A percentile compares a stretch with the other conserved stretches of the same genome.
These are phyloP conservation scores for Syngnathus scovelli DNA, from an alignment of 2,113 vertebrate species.

Conservation along the genomic window DNA sequence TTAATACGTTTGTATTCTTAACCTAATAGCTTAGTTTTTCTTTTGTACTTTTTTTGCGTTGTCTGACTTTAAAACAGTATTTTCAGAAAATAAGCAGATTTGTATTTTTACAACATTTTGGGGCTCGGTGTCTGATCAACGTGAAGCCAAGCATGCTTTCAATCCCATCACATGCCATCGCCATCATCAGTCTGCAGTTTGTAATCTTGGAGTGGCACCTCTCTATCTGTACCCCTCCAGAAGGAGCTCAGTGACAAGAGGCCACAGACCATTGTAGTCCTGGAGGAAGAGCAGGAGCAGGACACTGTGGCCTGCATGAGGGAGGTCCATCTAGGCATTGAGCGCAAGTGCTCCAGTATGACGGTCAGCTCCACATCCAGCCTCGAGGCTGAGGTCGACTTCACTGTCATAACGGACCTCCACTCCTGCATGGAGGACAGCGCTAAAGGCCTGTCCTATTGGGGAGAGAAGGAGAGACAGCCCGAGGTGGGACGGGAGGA, in stretches of 20 bases:
- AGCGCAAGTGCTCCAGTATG: slow-evolving; percentile 95
- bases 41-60: neutral
- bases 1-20: too few relatives aligned
- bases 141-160: neutral
- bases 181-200: neutral
- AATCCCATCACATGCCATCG: slow-evolving; percentile 8
- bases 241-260: slow-evolving; percentile 62
- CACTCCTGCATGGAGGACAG: slow-evolving; percentile 82
- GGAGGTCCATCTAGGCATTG: slow-evolving; percentile 86
- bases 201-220: slow-evolving; percentile 15
- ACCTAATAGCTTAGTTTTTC: too few relatives aligned
- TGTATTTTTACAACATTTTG: neutral
- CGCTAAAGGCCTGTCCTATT: slow-evolving; percentile 75
- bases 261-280: slow-evolving; percentile 36
- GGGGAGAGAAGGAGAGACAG: slow-evolving; percentile 67
- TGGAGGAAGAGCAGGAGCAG: slow-evolving; percentile 85
- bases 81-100: neutral
- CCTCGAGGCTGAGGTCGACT: slow-evolving; percentile 92
- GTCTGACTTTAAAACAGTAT: neutral
- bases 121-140: neutral
- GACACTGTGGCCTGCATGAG: slow-evolving; percentile 78
- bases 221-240: slow-evolving; percentile 57
- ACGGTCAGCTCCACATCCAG: slow-evolving; percentile 94
- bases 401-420: slow-evolving; percentile 86
- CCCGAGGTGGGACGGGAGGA: slow-evolving; percentile 83